phyloP scores from a whole-genome alignment of 2,113 vertebrate species.

The Oncorhynchus masou region DNA sequence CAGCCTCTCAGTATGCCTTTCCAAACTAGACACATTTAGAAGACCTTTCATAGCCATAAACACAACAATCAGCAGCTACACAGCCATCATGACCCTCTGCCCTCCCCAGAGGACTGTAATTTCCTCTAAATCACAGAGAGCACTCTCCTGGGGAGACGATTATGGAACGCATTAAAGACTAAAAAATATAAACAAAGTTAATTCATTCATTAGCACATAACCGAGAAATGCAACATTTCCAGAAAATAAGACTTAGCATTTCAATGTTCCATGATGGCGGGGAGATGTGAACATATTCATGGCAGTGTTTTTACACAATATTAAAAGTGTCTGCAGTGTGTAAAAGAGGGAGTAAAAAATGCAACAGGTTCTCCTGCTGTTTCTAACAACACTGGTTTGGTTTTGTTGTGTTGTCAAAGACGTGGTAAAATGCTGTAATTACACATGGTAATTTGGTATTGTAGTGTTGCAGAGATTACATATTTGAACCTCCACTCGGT shows the following conservation, averaged over 20 bases:
- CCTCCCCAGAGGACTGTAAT: conserved; percentile 49
- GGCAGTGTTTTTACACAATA: neutral
- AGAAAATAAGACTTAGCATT: neutral
- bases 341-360: neutral
- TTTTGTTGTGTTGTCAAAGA: neutral
- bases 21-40: conserved; percentile 62
- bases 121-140: conserved; percentile 51
- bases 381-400: neutral
- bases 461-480: neutral
- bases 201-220: conserved; percentile 82
- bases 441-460: neutral
- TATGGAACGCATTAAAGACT: conserved; percentile 46
- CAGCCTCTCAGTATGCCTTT: conserved; percentile 44
- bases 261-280: neutral
- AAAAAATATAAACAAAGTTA: conserved; percentile 67
- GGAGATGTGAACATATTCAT: neutral
- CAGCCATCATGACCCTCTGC: conserved; percentile 7
- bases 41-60: conserved; percentile 60
- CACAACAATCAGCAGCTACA: conserved; percentile 57
- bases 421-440: neutral
- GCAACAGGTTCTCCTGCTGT: neutral
- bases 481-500: neutral
- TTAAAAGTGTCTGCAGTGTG: neutral
- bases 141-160: conserved; percentile 47
- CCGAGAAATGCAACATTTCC: conserved; percentile 57